Base-by-base conservation (phyloP, 2,888 invertebrate species). In the Matsumyia berberina region DNA sequence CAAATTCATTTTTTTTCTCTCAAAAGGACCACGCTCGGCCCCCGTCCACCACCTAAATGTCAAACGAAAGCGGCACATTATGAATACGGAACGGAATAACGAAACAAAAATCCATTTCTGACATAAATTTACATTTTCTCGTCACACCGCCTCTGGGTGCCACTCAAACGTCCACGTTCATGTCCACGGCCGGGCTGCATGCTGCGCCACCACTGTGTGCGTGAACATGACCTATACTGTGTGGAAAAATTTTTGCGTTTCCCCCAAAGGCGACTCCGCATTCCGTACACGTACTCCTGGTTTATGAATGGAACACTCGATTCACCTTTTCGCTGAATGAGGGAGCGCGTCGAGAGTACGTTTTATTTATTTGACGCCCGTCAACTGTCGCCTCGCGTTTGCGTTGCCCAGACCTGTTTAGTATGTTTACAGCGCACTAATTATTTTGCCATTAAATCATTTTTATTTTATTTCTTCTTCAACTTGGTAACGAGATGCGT, bases 181-280 rank as follows among this genome's bases (percentile, higher is more conserved):
- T 24, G 24, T 24, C 24, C 4, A 24, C 24, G 24, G 24, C 1
- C 24, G 4, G 24, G 24, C 24, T 24, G 24, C 24, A 24, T 24
- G 24, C 24, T 24, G 24, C 24, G 24, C 24, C 4, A 24, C 24
- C 24, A 24, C 24, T 4, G 17, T 64, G 17, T 24, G 46, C 72
- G 53, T 80, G 80, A 80, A 80, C 74, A 80, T 80, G 80, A 80
- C 80, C 80, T 80, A 80, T 44, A 80, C 60, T 46, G 31, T 49
- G 62, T 57, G 78, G 70, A 57, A 37, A 70, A 57, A 64, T 64
- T 64, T 44, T 42, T 42, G 6, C 12, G 42, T 15, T 46, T 46
- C 19, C 9, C 35, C 15, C 51, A 67, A 67, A 44, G n/a, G 4
- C 29, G 0, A 66, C 57, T 73, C 7, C 15, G 33, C 17, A 80